Evolutionary conservation across 2,113 vertebrate genomes (phyloP).

Genomic region (Petrocephalus microphthalmus): DNA sequence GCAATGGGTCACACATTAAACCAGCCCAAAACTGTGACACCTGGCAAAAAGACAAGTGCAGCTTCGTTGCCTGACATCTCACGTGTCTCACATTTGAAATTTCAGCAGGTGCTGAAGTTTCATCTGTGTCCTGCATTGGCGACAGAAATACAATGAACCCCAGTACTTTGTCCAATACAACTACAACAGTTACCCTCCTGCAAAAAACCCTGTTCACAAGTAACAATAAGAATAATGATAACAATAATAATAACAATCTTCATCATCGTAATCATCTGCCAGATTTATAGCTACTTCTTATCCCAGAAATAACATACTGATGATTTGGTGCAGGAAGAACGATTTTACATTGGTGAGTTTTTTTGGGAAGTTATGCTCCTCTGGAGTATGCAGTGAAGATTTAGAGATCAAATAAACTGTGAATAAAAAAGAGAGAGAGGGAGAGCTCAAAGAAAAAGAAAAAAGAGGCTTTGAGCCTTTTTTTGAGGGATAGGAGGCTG

Average conservation of each 20-base stretch:
- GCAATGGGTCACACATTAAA: not conserved
- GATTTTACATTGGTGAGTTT: not conserved
- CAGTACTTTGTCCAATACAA: not conserved
- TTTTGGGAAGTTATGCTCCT: not conserved
- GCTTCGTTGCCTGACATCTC: not conserved
- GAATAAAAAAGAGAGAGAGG: not conserved
- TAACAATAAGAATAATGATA: too few relatives aligned
- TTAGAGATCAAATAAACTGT: constrained; percentile 19
- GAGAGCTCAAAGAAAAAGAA: not conserved
- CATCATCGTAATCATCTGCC: not conserved
- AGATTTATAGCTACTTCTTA: not conserved
- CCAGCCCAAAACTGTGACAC: not conserved
- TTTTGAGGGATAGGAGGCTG: not conserved
- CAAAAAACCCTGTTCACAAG: not conserved
- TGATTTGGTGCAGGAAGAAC: not conserved
- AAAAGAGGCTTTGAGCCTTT: constrained; percentile 12
- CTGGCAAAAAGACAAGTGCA: not conserved
- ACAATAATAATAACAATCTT: too few relatives aligned
- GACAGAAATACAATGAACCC: not conserved
- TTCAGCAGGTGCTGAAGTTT: not conserved
- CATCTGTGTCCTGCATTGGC: too few relatives aligned
- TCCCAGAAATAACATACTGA: not conserved
- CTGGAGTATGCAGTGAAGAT: constrained; percentile 8
- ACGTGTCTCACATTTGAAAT: not conserved
- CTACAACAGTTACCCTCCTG: not conserved